Evolutionary conservation across 2,888 invertebrate species (phyloP), one percentile per base, ranked within the genome.

Genomic region (Neoascia interrupta): DNA sequence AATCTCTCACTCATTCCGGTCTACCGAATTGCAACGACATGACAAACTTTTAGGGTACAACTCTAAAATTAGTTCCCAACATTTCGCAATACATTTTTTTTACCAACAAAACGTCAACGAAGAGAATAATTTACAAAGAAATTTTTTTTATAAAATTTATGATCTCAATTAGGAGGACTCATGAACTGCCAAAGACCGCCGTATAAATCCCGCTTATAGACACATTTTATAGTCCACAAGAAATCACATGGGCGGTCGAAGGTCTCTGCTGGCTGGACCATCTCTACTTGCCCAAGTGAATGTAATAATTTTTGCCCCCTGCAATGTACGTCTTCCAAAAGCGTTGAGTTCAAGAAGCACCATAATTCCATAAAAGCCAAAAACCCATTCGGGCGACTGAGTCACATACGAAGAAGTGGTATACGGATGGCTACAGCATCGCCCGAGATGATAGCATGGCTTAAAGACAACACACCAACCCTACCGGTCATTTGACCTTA

Each of bases 401-500:
- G 21, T 16, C 16, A 11, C 39, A 28, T 16, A 10, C 34, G 6
- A 5, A 53, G 31, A 37, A 43, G n/a, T 53, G 69, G 45, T 61
- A 63, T 39, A 63, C n/a, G n/a, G n/a, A n/a, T n/a, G n/a, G 31
- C 28, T 16, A 56, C 72, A 56, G 63, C 63, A 63, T 56, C 63
- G 39, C 45, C 70, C 15, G 19, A 16, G 13, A n/a, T n/a, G n/a
- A n/a, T n/a, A n/a, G n/a, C n/a, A n/a, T n/a, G 37, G 1, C 39
- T 49, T 19, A 5, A 47, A 34, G 15, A 11, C 21, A 63, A 47
- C 34, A 36, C 16, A 19, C 31, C 49, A 51, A 58, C 49, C 37
- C 66, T 51, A 61, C 61, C 61, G 61, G 61, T 61, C 74, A 43
- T 31, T 75, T 75, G 61, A 75, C 74, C 74, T 75, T 36, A 56